Conservation (phyloP, 53 echinoderm and acorn worm species). For the Hippasteria phrygiana region DNA sequence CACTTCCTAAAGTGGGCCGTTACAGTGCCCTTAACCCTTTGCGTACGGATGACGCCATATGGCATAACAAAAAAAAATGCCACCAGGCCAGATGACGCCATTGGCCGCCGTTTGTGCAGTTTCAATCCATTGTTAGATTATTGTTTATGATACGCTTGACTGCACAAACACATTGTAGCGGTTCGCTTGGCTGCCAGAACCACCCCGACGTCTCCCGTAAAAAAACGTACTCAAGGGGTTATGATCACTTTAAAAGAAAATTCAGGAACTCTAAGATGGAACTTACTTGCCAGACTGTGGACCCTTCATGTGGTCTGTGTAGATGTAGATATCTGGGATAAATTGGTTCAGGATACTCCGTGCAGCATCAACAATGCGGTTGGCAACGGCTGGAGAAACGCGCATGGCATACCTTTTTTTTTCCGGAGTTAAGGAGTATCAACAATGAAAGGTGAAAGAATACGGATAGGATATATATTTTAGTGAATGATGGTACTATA, state of each 20-base stretch:
- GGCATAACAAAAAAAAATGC: too few relatives aligned
- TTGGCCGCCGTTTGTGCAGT: too few relatives aligned
- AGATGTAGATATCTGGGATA: constrained; percentile 97
- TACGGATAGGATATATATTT: not conserved
- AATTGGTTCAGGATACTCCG: constrained; percentile 90
- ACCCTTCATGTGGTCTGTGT: constrained; percentile 97
- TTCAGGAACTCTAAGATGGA: not conserved
- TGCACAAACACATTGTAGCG: too few relatives aligned
- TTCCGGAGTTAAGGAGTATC: constrained; percentile 36
- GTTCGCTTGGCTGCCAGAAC: too few relatives aligned
- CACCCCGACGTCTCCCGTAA: too few relatives aligned
- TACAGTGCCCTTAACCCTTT: too few relatives aligned
- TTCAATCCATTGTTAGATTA: too few relatives aligned
- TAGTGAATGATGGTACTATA: not conserved
- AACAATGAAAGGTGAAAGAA: not conserved
- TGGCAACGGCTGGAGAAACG: constrained; percentile 91
- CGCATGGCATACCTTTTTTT: constrained; percentile 84
- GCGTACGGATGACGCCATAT: too few relatives aligned
- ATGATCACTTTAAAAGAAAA: not conserved
- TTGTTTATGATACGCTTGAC: too few relatives aligned
- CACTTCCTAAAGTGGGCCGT: too few relatives aligned
- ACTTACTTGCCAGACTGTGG: constrained; percentile 97
- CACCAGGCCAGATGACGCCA: too few relatives aligned
- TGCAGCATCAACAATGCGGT: constrained; percentile 92
- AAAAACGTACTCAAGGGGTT: not conserved